A percentile compares a stretch with the other conserved stretches of the same genome.
Conservation (phyloP, 30 jellyfish, hydroid and myxozoan genomes). For the Sanderia malayensis region DNA sequence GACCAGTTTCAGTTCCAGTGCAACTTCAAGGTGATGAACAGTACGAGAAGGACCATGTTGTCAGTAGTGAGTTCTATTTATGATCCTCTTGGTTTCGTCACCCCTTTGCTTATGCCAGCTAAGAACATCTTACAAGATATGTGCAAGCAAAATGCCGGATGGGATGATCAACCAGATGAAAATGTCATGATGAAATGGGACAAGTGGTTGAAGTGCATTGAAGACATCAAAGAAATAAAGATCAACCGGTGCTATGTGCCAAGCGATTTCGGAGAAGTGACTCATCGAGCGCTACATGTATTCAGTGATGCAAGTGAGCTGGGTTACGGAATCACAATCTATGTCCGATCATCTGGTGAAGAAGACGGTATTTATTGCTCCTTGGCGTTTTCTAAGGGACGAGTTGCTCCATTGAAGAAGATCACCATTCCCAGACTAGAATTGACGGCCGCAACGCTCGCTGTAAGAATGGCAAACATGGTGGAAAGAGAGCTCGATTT, state of each 20-base stretch:
- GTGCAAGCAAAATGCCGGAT: neutral
- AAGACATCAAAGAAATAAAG: slow-evolving; percentile 18
- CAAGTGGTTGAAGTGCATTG: slow-evolving; percentile 30
- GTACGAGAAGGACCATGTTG: slow-evolving; percentile 9
- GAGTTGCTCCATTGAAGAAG: slow-evolving; percentile 41
- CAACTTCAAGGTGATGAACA: neutral
- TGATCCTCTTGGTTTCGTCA: neutral
- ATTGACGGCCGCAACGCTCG: neutral
- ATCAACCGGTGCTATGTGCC: slow-evolving; percentile 35
- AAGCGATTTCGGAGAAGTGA: slow-evolving; percentile 33
- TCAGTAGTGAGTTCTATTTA: neutral
- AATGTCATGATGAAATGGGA: slow-evolving; percentile 13
- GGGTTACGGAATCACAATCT: slow-evolving; percentile 45
- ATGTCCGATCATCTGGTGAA: slow-evolving; percentile 30
- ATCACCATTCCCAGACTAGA: slow-evolving; percentile 1
- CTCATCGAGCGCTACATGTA: slow-evolving; percentile 49
- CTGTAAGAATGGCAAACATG: neutral
- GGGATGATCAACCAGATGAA: neutral
- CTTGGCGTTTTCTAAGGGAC: slow-evolving; percentile 28
- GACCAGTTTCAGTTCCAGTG: slow-evolving; percentile 19
- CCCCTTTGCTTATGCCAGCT: neutral
- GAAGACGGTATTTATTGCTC: slow-evolving; percentile 33
- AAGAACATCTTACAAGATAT: neutral
- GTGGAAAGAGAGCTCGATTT: slow-evolving; percentile 35
- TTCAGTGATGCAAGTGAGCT: slow-evolving; percentile 21